Conservation (phyloP, 2,797 vertebrate species). For the Muscicapa comitata region DNA sequence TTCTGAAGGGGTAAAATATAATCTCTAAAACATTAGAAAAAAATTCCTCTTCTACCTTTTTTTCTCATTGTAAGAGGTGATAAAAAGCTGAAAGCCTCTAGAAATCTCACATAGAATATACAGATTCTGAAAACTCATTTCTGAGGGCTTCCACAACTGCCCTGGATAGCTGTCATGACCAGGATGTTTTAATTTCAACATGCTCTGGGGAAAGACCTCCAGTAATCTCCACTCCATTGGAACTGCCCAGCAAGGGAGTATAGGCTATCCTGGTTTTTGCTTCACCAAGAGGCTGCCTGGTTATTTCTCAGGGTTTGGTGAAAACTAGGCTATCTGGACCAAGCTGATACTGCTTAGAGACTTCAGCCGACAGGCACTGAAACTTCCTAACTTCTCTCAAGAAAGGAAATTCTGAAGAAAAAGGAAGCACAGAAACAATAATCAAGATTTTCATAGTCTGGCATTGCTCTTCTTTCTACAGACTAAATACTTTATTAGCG, state of each 20-base stretch:
- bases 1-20: not conserved
- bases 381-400: not conserved
- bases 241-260: not conserved
- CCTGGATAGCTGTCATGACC: not conserved
- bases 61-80: not conserved
- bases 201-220: fast-evolving
- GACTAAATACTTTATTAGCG: fast-evolving
- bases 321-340: not conserved
- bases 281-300: not conserved
- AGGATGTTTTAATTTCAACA: not conserved
- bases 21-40: not conserved
- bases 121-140: not conserved
- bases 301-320: not conserved
- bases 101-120: not conserved
- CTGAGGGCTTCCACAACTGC: not conserved
- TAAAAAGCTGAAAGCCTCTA: not conserved
- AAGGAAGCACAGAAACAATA: not conserved
- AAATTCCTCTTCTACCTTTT: not conserved
- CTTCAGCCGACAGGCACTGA: not conserved
- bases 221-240: not conserved
- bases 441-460: not conserved
- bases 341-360: not conserved
- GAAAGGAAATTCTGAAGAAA: not conserved
- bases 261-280: too few species aligned
- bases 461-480: not conserved